phyloP scores from a whole-genome alignment of 1,140 invertebrate species.

The Drosophila trapezifrons region DNA sequence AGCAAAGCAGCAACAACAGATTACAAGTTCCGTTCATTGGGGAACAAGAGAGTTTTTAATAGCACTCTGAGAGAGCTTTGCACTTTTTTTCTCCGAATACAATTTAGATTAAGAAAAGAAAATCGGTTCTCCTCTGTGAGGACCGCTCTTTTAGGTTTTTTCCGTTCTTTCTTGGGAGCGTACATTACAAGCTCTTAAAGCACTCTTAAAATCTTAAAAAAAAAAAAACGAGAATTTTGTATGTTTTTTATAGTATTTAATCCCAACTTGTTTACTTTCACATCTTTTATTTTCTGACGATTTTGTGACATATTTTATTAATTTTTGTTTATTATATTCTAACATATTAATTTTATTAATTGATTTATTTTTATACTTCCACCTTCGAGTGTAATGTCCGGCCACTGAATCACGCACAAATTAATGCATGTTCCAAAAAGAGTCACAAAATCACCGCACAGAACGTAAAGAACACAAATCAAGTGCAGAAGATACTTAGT shows the following conservation, averaged over 20 bases:
- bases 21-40: too few species aligned
- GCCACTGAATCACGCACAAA: conserved; percentile 12
- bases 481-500: conserved; percentile 18
- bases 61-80: too few species aligned
- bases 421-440: conserved; percentile 17
- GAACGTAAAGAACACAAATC: conserved; percentile 37
- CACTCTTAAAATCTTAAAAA: too few species aligned
- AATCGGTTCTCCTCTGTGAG: too few species aligned
- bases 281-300: not conserved
- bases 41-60: too few species aligned
- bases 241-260: not conserved
- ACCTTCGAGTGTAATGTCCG: not conserved
- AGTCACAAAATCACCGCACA: conserved; percentile 18
- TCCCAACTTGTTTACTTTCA: not conserved
- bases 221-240: too few species aligned
- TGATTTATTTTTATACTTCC: not conserved
- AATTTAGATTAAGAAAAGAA: too few species aligned
- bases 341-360: not conserved
- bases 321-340: not conserved
- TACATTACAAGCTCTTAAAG: too few species aligned
- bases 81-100: too few species aligned
- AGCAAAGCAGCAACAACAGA: too few species aligned
- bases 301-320: not conserved
- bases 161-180: too few species aligned
- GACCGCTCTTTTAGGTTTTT: too few species aligned